Evolutionary conservation across 2,797 vertebrate genomes (phyloP), one percentile per base, ranked within the genome.

Genomic region (Erpetoichthys calabaricus): DNA sequence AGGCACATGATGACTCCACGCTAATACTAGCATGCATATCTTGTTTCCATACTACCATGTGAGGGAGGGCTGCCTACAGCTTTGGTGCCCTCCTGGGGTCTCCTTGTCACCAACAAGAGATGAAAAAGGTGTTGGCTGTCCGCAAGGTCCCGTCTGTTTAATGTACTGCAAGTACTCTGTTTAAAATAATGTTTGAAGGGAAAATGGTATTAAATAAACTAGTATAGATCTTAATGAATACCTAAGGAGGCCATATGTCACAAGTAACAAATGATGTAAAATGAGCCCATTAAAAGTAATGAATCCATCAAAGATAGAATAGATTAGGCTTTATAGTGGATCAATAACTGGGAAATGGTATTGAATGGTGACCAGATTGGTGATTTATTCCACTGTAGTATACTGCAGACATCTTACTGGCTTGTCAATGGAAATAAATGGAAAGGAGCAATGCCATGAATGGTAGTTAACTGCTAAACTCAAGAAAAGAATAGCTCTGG

Each of bases 251-350:
- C 70, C 68, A 64, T 64, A 70, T 72, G 77, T 81, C 81, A 80
- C 75, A 67, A 68, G 79, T 80, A 79, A 79, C 77, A 84, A 84
- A 85, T 77, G 84, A 84, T 85, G 84, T 83, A 83, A 88, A 88
- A 85, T 82, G 82, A 75, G 64, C 76, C 80, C 78, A 88, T 88
- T 86, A 86, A 78, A 75, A 72, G 73, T 81, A 86, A 85, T 86
- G 81, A 84, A 86, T 84, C 83, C 80, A 87, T 86, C 80, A 83
- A 69, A 63, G 60, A 63, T 51, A 62, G 67, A 81, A 83, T 81
- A 77, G 79, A 84, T 82, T 83, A 78, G 74, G 78, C 80, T 82
- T 73, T 70, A 72, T 75, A 72, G 68, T 57, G 61, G 73, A 87
- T 87, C 85, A 75, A 86, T 86, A 69, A 50, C 51, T 55, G 53